Percentiles rank a stretch among this genome's conserved stretches.
Conservation (phyloP, 2,113 vertebrate species). For the Synodontis membranacea region DNA sequence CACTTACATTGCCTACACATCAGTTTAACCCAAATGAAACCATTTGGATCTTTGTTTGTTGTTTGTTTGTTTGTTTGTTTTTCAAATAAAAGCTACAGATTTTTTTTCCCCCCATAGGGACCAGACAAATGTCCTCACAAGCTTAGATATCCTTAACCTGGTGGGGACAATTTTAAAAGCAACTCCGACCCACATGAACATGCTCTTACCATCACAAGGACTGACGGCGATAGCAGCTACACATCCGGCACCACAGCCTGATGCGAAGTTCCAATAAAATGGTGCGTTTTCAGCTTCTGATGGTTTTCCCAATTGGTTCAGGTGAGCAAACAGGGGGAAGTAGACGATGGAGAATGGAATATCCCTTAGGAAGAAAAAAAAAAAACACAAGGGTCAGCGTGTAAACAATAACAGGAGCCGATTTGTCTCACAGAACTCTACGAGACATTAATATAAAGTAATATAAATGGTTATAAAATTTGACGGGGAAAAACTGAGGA, state of each 20-base stretch:
- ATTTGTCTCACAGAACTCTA: not conserved
- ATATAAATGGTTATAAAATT: not conserved
- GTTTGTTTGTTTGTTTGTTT: not conserved
- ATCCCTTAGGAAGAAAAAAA: conserved; percentile 66
- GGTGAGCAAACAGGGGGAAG: conserved; percentile 80
- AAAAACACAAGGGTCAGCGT: not conserved
- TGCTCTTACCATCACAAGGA: conserved; percentile 77
- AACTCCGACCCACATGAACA: not conserved
- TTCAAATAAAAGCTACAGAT: not conserved
- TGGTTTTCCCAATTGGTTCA: conserved; percentile 74
- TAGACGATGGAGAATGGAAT: conserved; percentile 81
- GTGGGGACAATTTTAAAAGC: not conserved
- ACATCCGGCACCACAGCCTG: conserved; percentile 74
- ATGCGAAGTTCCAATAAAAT: conserved; percentile 79
- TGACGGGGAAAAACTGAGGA: not conserved
- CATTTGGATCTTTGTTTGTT: not conserved
- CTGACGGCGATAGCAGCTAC: conserved; percentile 75
- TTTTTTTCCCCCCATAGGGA: not conserved
- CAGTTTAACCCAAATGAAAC: not conserved
- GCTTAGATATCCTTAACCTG: not conserved
- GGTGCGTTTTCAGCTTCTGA: conserved; percentile 66
- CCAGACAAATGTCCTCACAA: not conserved
- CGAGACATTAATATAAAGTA: not conserved
- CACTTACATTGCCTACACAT: not conserved
- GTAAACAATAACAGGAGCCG: not conserved